Evolutionary conservation across 2,888 invertebrate genomes (phyloP).

Genomic region (Carcina quercana): DNA sequence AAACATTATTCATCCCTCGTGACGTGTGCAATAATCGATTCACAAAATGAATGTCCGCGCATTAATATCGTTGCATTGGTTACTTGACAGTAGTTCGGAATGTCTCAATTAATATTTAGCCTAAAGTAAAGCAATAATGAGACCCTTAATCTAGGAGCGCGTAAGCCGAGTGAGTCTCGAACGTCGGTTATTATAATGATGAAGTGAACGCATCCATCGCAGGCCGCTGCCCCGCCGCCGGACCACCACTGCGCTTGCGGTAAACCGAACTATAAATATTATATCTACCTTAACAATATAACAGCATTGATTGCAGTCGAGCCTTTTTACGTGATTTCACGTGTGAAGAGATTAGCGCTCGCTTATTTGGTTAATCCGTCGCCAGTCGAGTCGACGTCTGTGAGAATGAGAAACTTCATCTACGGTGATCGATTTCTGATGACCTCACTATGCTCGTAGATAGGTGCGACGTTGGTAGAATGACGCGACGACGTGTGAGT

Average conservation of each 20-base stretch:
- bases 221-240: conserved; percentile 26
- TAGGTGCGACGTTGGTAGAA: too few relatives aligned
- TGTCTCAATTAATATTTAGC: conserved; percentile 72
- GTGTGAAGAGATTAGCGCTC: conserved; percentile 58
- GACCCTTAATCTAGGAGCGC: conserved; percentile 57
- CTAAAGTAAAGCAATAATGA: conserved; percentile 67
- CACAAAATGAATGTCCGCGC: conserved; percentile 43
- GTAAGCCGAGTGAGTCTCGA: conserved; percentile 66
- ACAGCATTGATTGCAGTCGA: conserved; percentile 48
- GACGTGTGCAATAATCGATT: conserved; percentile 24
- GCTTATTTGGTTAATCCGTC: conserved; percentile 59
- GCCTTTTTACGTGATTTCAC: conserved; percentile 55
- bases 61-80: conserved; percentile 46
- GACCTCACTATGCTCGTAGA: conserved; percentile 24
- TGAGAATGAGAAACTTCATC: conserved; percentile 53
- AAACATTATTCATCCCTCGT: too few relatives aligned
- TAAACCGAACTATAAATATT: background rate
- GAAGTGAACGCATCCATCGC: conserved; percentile 54
- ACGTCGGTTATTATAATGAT: conserved; percentile 67
- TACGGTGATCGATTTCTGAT: conserved; percentile 29
- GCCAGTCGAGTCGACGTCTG: conserved; percentile 25
- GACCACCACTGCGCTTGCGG: conserved; percentile 42
- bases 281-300: conserved; percentile 43
- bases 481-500: too few relatives aligned
- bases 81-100: conserved; percentile 48